phyloP scores from a whole-genome alignment of 1,140 invertebrate genomes.

The Phymastichus coffea region DNA sequence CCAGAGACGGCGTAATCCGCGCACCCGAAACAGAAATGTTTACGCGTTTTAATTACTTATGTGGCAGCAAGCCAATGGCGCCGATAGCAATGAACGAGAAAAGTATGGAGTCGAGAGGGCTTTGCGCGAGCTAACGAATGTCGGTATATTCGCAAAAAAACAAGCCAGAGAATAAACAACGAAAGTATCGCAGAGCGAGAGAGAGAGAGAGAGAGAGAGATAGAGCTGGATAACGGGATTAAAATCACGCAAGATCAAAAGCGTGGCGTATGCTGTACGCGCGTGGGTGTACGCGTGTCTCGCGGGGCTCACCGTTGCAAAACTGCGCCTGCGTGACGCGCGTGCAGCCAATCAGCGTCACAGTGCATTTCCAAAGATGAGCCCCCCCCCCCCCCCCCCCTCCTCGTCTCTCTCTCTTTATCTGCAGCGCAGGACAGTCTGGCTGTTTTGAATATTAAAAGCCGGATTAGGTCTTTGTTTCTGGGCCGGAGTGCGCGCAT shows the following conservation, averaged over 20 bases:
- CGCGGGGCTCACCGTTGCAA: not conserved
- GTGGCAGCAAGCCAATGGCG: not conserved
- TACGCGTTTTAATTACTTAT: too few relatives aligned
- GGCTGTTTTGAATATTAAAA: constrained; percentile 12
- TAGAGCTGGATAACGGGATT: constrained; percentile 49
- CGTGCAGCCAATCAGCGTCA: not conserved
- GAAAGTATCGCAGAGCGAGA: constrained; percentile 5
- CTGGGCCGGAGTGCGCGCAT: too few relatives aligned
- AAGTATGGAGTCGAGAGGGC: not conserved
- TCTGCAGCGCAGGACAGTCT: not conserved
- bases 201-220: too few relatives aligned
- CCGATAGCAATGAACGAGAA: not conserved
- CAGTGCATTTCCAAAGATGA: too few relatives aligned
- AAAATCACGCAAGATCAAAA: constrained; percentile 52
- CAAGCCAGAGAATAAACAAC: not conserved
- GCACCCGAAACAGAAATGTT: too few relatives aligned
- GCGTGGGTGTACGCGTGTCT: not conserved
- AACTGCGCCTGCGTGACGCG: not conserved
- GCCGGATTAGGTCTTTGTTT: constrained; percentile 4
- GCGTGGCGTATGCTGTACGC: constrained; percentile 18
- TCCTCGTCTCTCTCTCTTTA: not conserved
- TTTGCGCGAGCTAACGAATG: too few relatives aligned
- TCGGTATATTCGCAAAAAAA: not conserved
- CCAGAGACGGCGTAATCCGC: too few relatives aligned
- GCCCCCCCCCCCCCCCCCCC: too few relatives aligned